A percentile compares a stretch with the other conserved stretches of the same genome.
These are phyloP conservation scores for Mesoligia furuncula DNA, from an alignment of 2,888 invertebrate species.

Conservation along the genomic window DNA sequence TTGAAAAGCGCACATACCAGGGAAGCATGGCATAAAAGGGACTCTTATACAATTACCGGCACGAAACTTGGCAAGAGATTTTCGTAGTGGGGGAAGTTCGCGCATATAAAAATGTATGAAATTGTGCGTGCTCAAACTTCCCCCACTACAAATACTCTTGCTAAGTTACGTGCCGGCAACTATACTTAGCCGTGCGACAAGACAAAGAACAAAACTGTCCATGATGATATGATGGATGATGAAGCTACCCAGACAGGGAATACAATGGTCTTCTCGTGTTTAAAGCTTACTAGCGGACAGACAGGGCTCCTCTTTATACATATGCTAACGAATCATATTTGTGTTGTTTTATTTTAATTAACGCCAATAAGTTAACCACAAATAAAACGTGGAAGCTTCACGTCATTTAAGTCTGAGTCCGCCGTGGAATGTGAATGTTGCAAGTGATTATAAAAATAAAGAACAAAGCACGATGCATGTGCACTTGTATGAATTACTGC, in stretches of 20 bases:
- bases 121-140: too few species aligned
- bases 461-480: conserved; percentile 3
- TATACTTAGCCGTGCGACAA: not conserved
- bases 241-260: not conserved
- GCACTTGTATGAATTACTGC: conserved; percentile 10
- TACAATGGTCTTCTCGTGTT: not conserved
- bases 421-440: not conserved
- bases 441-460: not conserved
- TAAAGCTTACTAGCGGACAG: not conserved
- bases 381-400: not conserved
- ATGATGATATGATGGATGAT: not conserved
- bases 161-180: too few species aligned
- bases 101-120: too few species aligned
- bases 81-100: too few species aligned
- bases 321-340: not conserved
- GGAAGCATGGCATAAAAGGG: not conserved
- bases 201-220: not conserved
- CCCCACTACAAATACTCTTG: too few species aligned
- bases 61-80: too few species aligned
- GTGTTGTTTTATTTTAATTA: not conserved
- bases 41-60: too few species aligned
- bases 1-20: not conserved
- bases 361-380: not conserved
- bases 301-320: not conserved
- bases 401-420: not conserved